phyloP scores from a whole-genome alignment of 2,888 invertebrate species.

The Therioaphis trifolii region DNA sequence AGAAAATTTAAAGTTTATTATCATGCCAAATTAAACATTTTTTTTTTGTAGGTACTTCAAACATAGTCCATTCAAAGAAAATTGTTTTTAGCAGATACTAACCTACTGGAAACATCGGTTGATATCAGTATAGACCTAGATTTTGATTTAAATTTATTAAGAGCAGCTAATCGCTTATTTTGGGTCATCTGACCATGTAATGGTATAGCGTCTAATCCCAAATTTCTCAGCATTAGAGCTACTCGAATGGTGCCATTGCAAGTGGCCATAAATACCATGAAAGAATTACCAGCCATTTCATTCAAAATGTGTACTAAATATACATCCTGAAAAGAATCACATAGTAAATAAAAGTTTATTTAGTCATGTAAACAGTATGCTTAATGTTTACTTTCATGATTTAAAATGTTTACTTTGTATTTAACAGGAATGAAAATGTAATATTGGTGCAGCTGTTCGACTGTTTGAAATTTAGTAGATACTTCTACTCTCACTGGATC shows the following conservation, averaged over 20 bases:
- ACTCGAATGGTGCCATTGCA: constrained; percentile 91
- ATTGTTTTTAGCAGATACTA: constrained; percentile 65
- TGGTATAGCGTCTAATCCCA: constrained; percentile 94
- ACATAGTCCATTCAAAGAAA: background rate
- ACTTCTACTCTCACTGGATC: constrained; percentile 97
- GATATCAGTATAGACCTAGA: constrained; percentile 94
- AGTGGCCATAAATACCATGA: constrained; percentile 97
- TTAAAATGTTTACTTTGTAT: constrained; percentile 79
- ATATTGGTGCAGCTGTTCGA: constrained; percentile 93
- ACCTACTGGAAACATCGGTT: constrained; percentile 98
- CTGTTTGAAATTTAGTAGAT: constrained; percentile 97
- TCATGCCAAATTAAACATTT: background rate
- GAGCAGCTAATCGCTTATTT: constrained; percentile 91
- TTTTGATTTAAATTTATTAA: constrained; percentile 96
- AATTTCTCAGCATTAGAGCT: constrained; percentile 87
- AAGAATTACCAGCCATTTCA: constrained; percentile 93
- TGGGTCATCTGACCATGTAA: constrained; percentile 99
- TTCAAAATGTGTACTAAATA: constrained; percentile 95
- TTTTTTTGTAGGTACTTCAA: no score
- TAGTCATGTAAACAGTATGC: background rate
- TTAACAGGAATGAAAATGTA: constrained; percentile 96
- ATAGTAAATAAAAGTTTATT: background rate
- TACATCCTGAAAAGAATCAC: constrained; percentile 78
- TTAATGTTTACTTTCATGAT: background rate
- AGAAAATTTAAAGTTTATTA: background rate